Conservation (phyloP, 2,888 invertebrate genomes). For the Hipparchia sbordonii region DNA sequence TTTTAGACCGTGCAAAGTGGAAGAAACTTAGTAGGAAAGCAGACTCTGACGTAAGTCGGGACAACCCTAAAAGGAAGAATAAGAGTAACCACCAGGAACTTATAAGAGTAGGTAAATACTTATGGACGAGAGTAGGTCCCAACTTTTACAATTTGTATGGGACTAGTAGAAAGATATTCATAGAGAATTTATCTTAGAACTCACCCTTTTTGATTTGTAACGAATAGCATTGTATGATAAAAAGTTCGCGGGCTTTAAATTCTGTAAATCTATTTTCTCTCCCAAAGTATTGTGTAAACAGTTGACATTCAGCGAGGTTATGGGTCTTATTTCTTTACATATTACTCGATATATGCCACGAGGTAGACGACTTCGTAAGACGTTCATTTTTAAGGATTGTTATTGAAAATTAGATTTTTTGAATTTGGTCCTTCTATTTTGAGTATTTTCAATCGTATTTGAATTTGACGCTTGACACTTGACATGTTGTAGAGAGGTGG, state of each 20-base stretch:
- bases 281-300: constrained; percentile 31
- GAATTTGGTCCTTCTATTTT: no score
- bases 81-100: no score
- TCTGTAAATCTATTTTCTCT: constrained; percentile 10
- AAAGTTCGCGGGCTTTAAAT: constrained; percentile 44
- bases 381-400: constrained; percentile 28
- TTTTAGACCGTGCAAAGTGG: no score
- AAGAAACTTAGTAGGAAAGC: no score
- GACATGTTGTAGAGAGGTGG: no score
- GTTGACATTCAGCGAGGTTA: constrained; percentile 18
- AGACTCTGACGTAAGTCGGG: no score
- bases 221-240: constrained; percentile 48
- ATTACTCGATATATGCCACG: constrained; percentile 22
- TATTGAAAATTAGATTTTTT: background rate
- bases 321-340: constrained; percentile 21
- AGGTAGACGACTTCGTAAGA: constrained; percentile 22
- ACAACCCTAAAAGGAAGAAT: background rate
- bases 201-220: constrained; percentile 69
- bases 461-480: no score
- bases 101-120: no score
- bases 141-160: background rate
- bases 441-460: no score
- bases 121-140: no score
- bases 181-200: background rate
- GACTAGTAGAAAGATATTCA: background rate